These are phyloP conservation scores for Drosophila repletoides DNA, from an alignment of 1,140 invertebrate species.

Conservation along the genomic window DNA sequence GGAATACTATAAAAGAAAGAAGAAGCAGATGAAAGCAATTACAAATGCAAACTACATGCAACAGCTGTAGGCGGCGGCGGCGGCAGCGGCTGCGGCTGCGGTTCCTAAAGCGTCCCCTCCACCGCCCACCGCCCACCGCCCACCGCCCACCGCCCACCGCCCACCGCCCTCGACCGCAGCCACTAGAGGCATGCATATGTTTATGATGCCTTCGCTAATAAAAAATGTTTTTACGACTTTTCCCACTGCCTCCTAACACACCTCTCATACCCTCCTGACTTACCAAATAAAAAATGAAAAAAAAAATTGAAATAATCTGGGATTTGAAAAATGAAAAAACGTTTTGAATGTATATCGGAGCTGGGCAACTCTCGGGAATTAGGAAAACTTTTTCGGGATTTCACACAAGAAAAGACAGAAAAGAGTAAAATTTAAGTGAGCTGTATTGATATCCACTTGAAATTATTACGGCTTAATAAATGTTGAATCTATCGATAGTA, in stretches of 20 bases:
- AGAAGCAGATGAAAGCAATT: slow-evolving; percentile 62
- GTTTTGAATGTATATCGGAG: no score
- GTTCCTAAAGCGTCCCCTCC: slow-evolving; percentile 16
- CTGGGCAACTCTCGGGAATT: no score
- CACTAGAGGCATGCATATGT: slow-evolving; percentile 50
- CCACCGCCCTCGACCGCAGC: background rate
- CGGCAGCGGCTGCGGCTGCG: background rate
- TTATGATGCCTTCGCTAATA: slow-evolving; percentile 67
- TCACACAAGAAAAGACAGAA: no score
- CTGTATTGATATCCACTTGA: no score
- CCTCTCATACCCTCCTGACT: background rate
- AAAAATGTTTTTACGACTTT: slow-evolving; percentile 72
- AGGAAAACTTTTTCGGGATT: no score
- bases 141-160: background rate
- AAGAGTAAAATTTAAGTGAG: no score
- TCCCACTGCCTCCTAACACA: background rate
- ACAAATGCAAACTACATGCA: slow-evolving; percentile 74
- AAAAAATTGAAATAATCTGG: no score
- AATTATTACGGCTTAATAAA: no score
- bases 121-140: background rate
- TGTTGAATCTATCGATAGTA: no score
- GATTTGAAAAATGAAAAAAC: no score
- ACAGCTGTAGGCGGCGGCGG: slow-evolving; percentile 44
- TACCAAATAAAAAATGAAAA: no score
- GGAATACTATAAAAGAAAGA: slow-evolving; percentile 12